Percentiles rank a stretch among this genome's conserved stretches.
Conservation (phyloP, 2,113 vertebrate species). For the Muscicapa adusta region DNA sequence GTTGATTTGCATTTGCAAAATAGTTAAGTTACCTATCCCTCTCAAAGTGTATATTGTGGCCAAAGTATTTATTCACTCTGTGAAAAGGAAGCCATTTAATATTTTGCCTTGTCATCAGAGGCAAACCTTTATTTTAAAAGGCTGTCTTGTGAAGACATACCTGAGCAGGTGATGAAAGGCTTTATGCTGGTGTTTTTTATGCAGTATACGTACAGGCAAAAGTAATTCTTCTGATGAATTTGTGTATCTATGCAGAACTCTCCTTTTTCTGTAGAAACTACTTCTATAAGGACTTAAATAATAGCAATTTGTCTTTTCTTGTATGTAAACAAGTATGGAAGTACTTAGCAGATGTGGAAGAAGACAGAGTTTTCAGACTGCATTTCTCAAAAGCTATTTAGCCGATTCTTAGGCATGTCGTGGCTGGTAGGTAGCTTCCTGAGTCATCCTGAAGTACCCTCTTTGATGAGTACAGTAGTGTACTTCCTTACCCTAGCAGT, state of each 20-base stretch:
- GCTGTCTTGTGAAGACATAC: neutral
- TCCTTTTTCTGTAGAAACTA: neutral
- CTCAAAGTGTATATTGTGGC: neutral
- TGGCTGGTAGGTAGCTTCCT: neutral
- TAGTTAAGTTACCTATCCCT: neutral
- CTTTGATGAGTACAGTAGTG: neutral
- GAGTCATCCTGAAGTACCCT: neutral
- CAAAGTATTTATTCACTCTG: neutral
- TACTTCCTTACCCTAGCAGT: neutral
- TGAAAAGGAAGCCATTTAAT: neutral
- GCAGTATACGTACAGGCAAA: neutral
- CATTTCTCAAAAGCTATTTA: neutral
- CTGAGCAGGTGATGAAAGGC: neutral
- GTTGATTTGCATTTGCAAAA: neutral
- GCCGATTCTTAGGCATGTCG: rapidly evolving
- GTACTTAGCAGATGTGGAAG: neutral
- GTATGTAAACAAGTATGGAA: neutral
- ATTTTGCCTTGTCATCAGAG: neutral
- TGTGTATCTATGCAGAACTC: neutral
- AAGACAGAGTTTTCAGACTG: neutral
- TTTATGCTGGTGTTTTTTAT: neutral
- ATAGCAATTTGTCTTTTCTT: neutral
- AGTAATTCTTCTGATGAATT: neutral
- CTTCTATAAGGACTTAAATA: neutral
- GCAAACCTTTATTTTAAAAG: neutral